Evolutionary conservation across 2,888 invertebrate species (phyloP).

Genomic region (Agriopis marginaria): DNA sequence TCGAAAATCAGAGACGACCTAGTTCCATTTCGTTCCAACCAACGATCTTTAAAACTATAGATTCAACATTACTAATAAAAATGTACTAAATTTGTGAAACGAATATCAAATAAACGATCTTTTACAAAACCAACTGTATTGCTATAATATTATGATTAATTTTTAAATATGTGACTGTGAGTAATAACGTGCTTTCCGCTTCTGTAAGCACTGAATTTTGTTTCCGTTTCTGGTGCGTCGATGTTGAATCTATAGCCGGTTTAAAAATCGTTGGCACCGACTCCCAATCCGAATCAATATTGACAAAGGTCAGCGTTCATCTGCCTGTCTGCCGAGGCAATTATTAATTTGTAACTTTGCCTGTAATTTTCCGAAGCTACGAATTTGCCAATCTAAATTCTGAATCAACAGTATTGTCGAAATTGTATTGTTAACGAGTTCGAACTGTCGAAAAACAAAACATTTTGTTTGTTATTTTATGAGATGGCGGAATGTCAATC

Average conservation of each 20-base stretch:
- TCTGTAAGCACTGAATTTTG: no score
- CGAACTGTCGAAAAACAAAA: slow-evolving; percentile 13
- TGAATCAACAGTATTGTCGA: slow-evolving; percentile 19
- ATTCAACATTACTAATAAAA: no score
- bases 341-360: slow-evolving; percentile 40
- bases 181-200: no score
- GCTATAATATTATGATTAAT: no score
- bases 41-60: no score
- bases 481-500: neutral
- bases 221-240: no score
- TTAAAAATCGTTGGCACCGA: neutral
- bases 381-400: slow-evolving; percentile 30
- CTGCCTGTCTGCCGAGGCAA: slow-evolving; percentile 36
- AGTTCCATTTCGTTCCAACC: slow-evolving; percentile 32
- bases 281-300: slow-evolving; percentile 41
- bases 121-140: no score
- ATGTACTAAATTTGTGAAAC: no score
- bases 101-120: no score
- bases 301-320: slow-evolving; percentile 43
- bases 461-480: slow-evolving; percentile 2
- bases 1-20: slow-evolving; percentile 29
- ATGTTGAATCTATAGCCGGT: no score
- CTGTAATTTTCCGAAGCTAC: slow-evolving; percentile 23
- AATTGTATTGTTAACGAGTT: slow-evolving; percentile 27
- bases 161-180: no score